phyloP scores from a whole-genome alignment of 2,888 invertebrate species.

The Himalopsyche kuldschensis region DNA sequence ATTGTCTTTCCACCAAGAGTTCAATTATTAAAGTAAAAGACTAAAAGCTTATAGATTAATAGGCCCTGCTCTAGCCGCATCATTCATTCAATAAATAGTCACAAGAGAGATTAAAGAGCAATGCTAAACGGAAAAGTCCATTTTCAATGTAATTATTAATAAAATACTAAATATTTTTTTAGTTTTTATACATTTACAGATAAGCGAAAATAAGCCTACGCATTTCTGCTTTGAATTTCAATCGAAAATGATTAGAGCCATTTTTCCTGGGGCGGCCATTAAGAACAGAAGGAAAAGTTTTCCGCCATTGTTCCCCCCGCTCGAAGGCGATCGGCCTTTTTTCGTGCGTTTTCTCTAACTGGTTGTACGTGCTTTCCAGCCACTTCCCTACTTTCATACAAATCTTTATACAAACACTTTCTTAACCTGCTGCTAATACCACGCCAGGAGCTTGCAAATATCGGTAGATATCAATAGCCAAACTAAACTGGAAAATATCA shows the following conservation, averaged over 20 bases:
- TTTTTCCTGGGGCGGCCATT: constrained; percentile 33
- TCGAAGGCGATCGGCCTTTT: constrained; percentile 27
- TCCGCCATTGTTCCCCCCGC: constrained; percentile 32
- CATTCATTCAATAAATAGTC: no score
- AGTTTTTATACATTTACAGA: constrained; percentile 19
- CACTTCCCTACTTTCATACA: constrained; percentile 13
- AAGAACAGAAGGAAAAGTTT: constrained; percentile 32
- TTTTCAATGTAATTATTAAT: no score
- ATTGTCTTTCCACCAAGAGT: no score
- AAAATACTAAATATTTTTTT: not conserved
- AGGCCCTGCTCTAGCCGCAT: no score
- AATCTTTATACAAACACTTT: constrained; percentile 21
- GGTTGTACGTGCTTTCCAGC: constrained; percentile 35
- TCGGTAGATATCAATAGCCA: no score
- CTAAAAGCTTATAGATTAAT: no score
- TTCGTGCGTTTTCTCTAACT: constrained; percentile 33
- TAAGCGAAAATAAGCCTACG: not conserved
- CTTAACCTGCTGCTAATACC: not conserved
- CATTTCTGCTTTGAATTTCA: constrained; percentile 32
- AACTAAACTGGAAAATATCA: no score
- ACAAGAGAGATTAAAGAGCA: no score
- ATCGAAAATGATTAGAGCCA: constrained; percentile 37
- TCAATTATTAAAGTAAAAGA: not conserved
- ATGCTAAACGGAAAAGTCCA: no score
- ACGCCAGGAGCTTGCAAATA: not conserved